These are phyloP conservation scores for Antigone vipio DNA, from an alignment of 2,113 vertebrate species.

Conservation along the genomic window DNA sequence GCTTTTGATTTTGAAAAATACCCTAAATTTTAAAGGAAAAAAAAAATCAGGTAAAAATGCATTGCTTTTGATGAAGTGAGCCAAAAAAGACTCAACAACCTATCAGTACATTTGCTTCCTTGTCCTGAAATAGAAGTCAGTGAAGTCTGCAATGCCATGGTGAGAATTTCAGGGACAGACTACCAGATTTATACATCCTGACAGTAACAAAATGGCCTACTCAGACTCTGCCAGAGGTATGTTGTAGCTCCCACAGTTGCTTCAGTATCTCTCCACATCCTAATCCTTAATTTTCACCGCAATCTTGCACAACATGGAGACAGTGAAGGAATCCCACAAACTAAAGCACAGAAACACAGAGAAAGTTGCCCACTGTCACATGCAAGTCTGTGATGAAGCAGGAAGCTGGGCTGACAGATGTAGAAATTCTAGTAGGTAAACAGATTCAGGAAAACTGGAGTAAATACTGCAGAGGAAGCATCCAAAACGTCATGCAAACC, in stretches of 20 bases:
- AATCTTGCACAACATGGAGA: not conserved
- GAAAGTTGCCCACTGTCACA: not conserved
- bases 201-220: not conserved
- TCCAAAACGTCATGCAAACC: not conserved
- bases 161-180: conserved; percentile 40
- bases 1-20: conserved; percentile 91
- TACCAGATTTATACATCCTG: conserved; percentile 15
- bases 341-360: not conserved
- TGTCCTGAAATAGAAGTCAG: conserved; percentile 46
- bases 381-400: not conserved
- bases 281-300: not conserved
- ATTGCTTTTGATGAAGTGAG: conserved; percentile 34
- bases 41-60: conserved; percentile 22
- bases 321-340: not conserved
- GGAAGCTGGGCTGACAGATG: not conserved
- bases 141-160: conserved; percentile 23
- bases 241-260: not conserved
- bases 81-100: conserved; percentile 50
- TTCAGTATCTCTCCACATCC: not conserved
- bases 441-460: not conserved
- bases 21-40: conserved; percentile 65
- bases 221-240: not conserved
- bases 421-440: not conserved
- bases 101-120: conserved; percentile 47
- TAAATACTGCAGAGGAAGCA: not conserved